These are phyloP conservation scores for Amiota minor DNA, from an alignment of 2,888 invertebrate genomes.

Conservation along the genomic window DNA sequence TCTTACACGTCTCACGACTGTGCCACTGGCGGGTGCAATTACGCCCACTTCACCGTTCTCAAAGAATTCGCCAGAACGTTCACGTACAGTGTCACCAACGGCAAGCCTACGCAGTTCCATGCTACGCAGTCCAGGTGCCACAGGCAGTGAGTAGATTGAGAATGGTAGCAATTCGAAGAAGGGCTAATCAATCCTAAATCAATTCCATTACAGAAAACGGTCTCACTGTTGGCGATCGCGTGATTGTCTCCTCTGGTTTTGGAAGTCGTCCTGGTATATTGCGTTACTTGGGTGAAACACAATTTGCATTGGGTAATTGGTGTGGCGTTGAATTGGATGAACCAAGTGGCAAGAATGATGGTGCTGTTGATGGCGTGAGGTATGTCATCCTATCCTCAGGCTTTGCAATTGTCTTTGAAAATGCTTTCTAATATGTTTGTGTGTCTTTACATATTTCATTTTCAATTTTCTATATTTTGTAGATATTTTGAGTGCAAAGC, in stretches of 20 bases:
- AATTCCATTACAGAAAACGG: conserved; percentile 74
- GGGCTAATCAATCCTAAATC: not conserved
- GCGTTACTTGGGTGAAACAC: conserved; percentile 88
- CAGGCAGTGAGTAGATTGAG: conserved; percentile 63
- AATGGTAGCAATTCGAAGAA: not conserved
- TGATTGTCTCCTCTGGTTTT: conserved; percentile 89
- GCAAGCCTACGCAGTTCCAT: conserved; percentile 70
- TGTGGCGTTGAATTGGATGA: conserved; percentile 96
- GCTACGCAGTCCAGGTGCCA: conserved; percentile 61
- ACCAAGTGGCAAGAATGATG: conserved; percentile 95
- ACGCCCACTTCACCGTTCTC: conserved; percentile 69
- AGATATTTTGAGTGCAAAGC: conserved; percentile 96
- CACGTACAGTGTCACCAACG: conserved; percentile 71
- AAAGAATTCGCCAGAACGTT: conserved; percentile 70
- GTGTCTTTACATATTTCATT: too few relatives aligned
- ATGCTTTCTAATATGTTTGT: too few relatives aligned
- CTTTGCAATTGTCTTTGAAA: too few relatives aligned
- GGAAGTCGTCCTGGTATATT: conserved; percentile 92
- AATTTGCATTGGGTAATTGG: conserved; percentile 95
- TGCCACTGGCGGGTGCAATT: conserved; percentile 78
- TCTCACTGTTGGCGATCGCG: conserved; percentile 89
- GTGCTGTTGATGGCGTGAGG: conserved; percentile 93
- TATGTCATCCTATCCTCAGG: conserved; percentile 66
- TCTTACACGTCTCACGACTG: conserved; percentile 86
- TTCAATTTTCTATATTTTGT: conserved; percentile 59